Conservation (phyloP, 2,797 vertebrate species). For the Mormyrus hasselquistii region DNA sequence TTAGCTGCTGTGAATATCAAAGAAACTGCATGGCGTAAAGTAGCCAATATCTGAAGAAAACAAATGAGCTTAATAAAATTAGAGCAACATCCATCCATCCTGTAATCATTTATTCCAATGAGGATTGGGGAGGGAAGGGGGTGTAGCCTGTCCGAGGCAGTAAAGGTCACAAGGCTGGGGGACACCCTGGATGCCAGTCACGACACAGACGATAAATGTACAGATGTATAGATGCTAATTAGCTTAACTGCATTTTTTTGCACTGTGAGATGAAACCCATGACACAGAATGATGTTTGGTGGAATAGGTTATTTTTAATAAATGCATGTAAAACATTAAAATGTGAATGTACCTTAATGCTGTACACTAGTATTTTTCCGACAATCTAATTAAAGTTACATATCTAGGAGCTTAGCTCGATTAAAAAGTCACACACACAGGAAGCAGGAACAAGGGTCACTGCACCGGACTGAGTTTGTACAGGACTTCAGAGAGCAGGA, state of each 20-base stretch:
- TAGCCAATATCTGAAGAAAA: neutral
- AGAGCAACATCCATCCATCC: neutral
- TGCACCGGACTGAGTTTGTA: neutral
- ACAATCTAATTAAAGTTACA: neutral
- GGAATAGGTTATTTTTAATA: neutral
- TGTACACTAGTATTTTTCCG: neutral
- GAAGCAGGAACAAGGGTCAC: neutral
- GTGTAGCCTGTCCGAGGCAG: neutral
- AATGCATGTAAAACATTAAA: neutral
- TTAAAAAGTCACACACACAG: neutral
- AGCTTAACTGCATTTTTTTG: neutral
- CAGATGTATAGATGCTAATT: neutral
- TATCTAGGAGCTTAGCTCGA: neutral
- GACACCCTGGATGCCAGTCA: neutral
- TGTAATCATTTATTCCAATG: neutral
- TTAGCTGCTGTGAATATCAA: neutral
- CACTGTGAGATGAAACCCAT: neutral
- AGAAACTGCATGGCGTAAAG: neutral
- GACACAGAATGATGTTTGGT: neutral
- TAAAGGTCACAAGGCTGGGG: neutral
- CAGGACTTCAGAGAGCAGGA: neutral
- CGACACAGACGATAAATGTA: neutral
- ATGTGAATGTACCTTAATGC: neutral
- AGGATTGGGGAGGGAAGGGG: neutral
- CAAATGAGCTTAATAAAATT: neutral